Evolutionary conservation across 2,113 vertebrate species (phyloP).

Genomic region (Burhinus bistriatus): DNA sequence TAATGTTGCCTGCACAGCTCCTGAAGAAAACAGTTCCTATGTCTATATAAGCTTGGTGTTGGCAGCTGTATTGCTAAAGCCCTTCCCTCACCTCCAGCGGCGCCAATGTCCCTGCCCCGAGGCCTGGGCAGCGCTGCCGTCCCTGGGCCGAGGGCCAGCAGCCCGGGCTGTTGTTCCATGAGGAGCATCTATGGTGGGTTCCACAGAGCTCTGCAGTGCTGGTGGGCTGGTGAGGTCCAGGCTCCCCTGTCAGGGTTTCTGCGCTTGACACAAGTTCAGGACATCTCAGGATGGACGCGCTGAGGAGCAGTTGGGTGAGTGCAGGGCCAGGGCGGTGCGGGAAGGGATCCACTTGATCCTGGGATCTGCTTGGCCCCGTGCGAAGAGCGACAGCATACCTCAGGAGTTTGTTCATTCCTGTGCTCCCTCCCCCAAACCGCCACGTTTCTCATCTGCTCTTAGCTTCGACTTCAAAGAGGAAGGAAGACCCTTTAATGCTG

Average conservation of each 20-base stretch:
- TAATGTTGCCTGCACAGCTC: background rate
- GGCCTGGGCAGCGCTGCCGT: no score
- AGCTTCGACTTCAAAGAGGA: background rate
- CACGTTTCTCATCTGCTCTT: accelerated
- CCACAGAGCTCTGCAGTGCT: background rate
- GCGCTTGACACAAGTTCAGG: background rate
- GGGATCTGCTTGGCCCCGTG: no score
- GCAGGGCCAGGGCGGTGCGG: background rate
- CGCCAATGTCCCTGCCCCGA: background rate
- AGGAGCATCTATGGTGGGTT: background rate
- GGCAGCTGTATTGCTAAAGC: background rate
- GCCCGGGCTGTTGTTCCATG: no score
- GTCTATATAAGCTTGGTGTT: accelerated
- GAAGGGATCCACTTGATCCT: no score
- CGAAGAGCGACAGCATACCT: no score
- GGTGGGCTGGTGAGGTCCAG: background rate
- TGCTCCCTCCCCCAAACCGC: background rate
- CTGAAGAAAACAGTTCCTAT: background rate
- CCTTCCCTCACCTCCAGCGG: background rate
- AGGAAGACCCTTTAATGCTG: background rate
- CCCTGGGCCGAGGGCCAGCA: no score
- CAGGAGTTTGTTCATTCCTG: accelerated
- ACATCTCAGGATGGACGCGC: background rate
- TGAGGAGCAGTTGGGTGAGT: no score
- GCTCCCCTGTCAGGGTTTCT: background rate